Evolutionary conservation across 2,888 invertebrate genomes (phyloP).

Genomic region (Plutella xylostella): DNA sequence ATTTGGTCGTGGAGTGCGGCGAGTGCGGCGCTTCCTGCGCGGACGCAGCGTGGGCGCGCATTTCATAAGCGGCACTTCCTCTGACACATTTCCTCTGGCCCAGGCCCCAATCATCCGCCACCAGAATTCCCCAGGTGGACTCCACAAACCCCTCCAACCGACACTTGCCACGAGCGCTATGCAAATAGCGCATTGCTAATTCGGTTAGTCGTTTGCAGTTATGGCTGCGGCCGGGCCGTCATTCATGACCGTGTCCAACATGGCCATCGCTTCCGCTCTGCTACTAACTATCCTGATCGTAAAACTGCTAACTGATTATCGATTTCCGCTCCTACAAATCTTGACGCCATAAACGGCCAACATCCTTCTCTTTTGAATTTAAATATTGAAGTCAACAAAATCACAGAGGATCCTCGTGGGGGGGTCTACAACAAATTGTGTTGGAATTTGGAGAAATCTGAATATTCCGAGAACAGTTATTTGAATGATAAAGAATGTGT

Average conservation of each 20-base stretch:
- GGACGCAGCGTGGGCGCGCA: conserved; percentile 40
- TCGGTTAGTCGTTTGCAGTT: conserved; percentile 35
- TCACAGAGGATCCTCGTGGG: too few species aligned
- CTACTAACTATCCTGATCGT: background rate
- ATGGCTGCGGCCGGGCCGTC: conserved; percentile 26
- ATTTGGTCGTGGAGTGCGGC: conserved; percentile 11
- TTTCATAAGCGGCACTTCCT: conserved; percentile 56
- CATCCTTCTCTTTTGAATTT: too few species aligned
- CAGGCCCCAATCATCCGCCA: background rate
- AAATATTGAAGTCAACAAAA: too few species aligned
- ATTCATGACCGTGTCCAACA: conserved; percentile 32
- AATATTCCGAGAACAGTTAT: conserved; percentile 24
- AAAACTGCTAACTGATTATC: conserved; percentile 2
- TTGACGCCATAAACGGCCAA: too few species aligned
- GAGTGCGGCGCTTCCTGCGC: conserved; percentile 47
- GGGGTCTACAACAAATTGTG: too few species aligned
- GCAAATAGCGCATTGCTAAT: conserved; percentile 36
- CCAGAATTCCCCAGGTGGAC: background rate
- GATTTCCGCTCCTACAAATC: conserved; percentile 28
- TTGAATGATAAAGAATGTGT: background rate
- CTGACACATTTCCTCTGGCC: conserved; percentile 41
- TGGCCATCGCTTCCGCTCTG: conserved; percentile 27
- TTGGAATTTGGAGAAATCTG: too few species aligned
- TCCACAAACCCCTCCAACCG: background rate
- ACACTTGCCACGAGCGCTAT: conserved; percentile 16